Evolutionary conservation across 2,113 vertebrate genomes (phyloP).

Genomic region (Panthera uncia): DNA sequence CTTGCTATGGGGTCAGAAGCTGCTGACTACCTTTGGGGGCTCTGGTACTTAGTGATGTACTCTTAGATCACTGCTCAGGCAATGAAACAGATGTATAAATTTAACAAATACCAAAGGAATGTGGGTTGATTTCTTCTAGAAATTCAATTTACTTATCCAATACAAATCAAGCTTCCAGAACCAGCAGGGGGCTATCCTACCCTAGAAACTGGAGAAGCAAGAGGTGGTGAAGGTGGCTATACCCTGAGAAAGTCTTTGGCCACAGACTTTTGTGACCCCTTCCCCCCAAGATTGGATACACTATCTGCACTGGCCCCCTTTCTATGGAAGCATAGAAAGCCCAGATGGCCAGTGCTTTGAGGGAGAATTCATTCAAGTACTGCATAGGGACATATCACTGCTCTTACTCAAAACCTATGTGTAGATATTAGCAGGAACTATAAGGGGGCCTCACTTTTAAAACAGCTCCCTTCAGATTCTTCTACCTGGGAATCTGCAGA

Average conservation of each 20-base stretch:
- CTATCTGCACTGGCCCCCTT: not conserved
- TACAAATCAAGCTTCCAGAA: not conserved
- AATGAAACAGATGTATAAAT: not conserved
- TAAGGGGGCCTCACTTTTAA: too few relatives aligned
- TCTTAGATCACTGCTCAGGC: not conserved
- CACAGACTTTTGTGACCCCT: not conserved
- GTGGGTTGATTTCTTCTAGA: not conserved
- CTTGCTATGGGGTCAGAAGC: not conserved
- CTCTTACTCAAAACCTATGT: not conserved
- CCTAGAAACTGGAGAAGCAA: not conserved
- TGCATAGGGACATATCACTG: not conserved
- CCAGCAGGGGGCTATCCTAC: not conserved
- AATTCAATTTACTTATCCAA: not conserved
- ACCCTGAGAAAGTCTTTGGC: not conserved
- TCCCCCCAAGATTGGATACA: not conserved
- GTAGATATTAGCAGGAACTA: not conserved
- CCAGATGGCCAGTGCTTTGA: not conserved
- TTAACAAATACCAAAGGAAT: not conserved
- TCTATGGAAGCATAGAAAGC: not conserved
- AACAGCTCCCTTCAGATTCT: too few relatives aligned
- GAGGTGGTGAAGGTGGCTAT: not conserved
- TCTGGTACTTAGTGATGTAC: not conserved
- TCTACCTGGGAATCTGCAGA: too few relatives aligned
- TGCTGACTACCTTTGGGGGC: not conserved
- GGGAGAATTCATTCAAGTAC: not conserved